Evolutionary conservation across 2,888 invertebrate genomes (phyloP).

Genomic region (Eristalis pertinax): DNA sequence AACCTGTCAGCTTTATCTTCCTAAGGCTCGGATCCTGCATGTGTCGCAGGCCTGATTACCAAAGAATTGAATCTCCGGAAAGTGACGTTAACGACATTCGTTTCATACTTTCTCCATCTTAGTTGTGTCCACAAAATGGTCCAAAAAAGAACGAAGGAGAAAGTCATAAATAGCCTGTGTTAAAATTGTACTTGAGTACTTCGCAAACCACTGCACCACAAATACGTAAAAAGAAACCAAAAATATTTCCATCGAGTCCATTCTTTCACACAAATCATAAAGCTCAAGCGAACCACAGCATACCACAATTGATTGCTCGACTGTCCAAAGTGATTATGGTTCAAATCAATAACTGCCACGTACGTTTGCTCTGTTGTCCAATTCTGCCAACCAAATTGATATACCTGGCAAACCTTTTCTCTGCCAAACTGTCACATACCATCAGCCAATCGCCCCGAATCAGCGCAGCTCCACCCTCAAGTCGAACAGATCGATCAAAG

Average conservation of each 20-base stretch:
- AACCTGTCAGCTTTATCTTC: no score
- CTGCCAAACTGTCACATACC: constrained; percentile 53
- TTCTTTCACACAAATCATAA: background rate
- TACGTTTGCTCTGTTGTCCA: background rate
- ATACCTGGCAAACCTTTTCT: background rate
- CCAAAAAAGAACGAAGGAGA: no score
- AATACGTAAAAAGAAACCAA: no score
- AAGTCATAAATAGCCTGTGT: no score
- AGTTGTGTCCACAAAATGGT: no score
- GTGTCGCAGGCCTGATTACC: no score
- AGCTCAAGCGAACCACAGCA: background rate
- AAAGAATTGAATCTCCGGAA: no score
- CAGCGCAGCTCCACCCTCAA: constrained; percentile 59
- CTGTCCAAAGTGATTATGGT: background rate
- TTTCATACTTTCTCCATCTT: no score
- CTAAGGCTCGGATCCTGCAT: no score
- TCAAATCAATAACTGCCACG: background rate
- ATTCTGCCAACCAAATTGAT: background rate
- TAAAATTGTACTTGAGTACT: no score
- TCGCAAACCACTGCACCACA: no score
- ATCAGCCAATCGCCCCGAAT: constrained; percentile 26
- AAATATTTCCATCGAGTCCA: background rate
- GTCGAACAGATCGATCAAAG: constrained; percentile 52
- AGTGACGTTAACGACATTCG: no score
- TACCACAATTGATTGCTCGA: background rate